Evolutionary conservation across 1,140 invertebrate species (phyloP).

Genomic region (Lordiphosa collinella): DNA sequence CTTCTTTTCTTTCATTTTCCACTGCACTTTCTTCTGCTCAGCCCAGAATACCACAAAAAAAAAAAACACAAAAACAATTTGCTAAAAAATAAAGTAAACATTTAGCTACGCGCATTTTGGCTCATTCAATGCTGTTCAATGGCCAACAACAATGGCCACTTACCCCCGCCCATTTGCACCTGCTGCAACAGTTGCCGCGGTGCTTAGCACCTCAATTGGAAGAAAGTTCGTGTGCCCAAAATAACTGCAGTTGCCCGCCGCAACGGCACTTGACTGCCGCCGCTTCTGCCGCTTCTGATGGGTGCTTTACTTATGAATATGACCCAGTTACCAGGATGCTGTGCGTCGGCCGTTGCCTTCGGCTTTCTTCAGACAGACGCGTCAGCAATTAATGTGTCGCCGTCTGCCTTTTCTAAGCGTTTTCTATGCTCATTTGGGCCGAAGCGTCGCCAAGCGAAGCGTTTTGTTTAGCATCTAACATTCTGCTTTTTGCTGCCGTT

Average conservation of each 20-base stretch:
- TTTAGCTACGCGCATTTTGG: slow-evolving; percentile 67
- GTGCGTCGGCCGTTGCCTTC: slow-evolving; percentile 19
- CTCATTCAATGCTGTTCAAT: slow-evolving; percentile 48
- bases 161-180: slow-evolving; percentile 57
- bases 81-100: slow-evolving; percentile 75
- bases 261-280: slow-evolving; percentile 45
- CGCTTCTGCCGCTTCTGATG: slow-evolving; percentile 13
- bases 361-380: slow-evolving; percentile 62
- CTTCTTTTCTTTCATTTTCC: slow-evolving; percentile 40
- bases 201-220: slow-evolving; percentile 60
- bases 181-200: slow-evolving; percentile 41
- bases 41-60: slow-evolving; percentile 59
- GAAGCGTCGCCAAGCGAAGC: slow-evolving; percentile 14
- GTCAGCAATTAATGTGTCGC: slow-evolving; percentile 70
- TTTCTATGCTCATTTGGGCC: slow-evolving; percentile 62
- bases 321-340: slow-evolving; percentile 59
- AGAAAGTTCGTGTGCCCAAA: slow-evolving; percentile 61
- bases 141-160: slow-evolving; percentile 36
- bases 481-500: slow-evolving; percentile 33
- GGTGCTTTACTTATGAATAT: slow-evolving; percentile 76
- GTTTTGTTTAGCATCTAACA: slow-evolving; percentile 60
- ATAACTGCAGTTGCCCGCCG: slow-evolving; percentile 48
- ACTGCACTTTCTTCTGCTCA: slow-evolving; percentile 64
- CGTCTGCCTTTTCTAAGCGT: slow-evolving; percentile 41
- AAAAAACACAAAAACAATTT: slow-evolving; percentile 70